Evolutionary conservation across 2,888 invertebrate species (phyloP).

Genomic region (Cremastobaeus sp.): DNA sequence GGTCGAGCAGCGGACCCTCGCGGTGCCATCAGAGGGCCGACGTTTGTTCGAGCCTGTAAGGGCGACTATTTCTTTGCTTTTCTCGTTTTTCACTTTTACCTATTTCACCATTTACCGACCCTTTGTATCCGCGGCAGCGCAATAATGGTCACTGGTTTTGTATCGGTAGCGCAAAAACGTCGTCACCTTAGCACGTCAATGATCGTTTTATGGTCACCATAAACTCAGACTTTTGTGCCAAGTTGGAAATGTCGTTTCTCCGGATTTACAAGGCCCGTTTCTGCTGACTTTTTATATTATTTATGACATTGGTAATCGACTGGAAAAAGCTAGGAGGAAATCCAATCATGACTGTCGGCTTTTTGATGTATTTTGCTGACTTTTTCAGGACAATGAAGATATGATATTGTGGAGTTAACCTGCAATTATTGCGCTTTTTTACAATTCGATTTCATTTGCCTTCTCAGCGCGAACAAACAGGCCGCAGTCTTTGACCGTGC

Average conservation of each 20-base stretch:
- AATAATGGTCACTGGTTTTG: conserved; percentile 53
- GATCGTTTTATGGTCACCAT: conserved; percentile 73
- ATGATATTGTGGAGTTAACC: too few relatives aligned
- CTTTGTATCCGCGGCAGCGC: conserved; percentile 34
- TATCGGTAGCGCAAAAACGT: conserved; percentile 74
- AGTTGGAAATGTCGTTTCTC: conserved; percentile 9
- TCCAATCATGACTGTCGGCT: too few relatives aligned
- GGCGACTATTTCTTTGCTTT: conserved; percentile 25
- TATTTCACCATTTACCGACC: conserved; percentile 58
- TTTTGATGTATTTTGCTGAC: too few relatives aligned
- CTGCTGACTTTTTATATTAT: too few relatives aligned
- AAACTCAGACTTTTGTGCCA: conserved; percentile 69
- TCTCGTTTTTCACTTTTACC: conserved; percentile 54
- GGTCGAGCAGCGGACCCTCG: conserved; percentile 37
- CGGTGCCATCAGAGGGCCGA: conserved; percentile 45
- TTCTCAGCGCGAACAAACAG: too few relatives aligned
- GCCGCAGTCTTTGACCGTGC: too few relatives aligned
- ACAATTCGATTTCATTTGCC: too few relatives aligned
- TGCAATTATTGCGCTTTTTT: too few relatives aligned
- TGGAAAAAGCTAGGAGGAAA: too few relatives aligned
- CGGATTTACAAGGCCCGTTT: conserved; percentile 41
- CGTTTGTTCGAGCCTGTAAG: conserved; percentile 41
- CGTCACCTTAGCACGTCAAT: conserved; percentile 72
- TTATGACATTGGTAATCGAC: too few relatives aligned
- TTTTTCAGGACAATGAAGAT: too few relatives aligned